phyloP scores from a whole-genome alignment of 2,888 invertebrate species.

The Cephus spinipes region DNA sequence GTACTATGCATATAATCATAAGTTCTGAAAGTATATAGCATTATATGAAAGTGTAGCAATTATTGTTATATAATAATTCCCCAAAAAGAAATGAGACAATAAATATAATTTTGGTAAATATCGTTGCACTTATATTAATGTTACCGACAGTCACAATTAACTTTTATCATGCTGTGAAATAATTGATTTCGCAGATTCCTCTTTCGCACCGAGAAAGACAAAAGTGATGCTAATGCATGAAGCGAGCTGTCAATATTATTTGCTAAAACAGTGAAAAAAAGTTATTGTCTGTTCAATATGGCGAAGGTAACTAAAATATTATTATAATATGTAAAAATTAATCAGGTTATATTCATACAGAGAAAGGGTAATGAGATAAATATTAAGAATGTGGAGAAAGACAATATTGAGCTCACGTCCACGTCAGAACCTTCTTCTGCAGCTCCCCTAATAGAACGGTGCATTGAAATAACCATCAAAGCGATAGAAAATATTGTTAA shows the following conservation, averaged over 20 bases:
- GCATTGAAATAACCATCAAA: conserved; percentile 38
- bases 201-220: neutral
- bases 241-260: neutral
- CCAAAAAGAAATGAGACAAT: conserved; percentile 62
- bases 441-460: conserved; percentile 15
- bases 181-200: neutral
- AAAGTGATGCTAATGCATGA: neutral
- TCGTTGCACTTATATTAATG: neutral
- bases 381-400: neutral
- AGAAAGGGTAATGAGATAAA: neutral
- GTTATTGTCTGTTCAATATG: neutral
- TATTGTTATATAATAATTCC: conserved; percentile 61
- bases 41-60: conserved; percentile 53
- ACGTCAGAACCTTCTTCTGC: neutral
- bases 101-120: conserved; percentile 64
- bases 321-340: neutral
- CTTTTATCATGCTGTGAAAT: neutral
- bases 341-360: neutral
- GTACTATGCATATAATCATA: conserved; percentile 35
- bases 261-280: neutral
- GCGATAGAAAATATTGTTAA: conserved; percentile 52
- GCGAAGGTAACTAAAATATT: neutral
- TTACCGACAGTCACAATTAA: neutral
- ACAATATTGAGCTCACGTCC: neutral
- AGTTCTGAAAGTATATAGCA: conserved; percentile 55